Base-by-base conservation (phyloP, 2,113 vertebrate species). In the Oryctolagus cuniculus region DNA sequence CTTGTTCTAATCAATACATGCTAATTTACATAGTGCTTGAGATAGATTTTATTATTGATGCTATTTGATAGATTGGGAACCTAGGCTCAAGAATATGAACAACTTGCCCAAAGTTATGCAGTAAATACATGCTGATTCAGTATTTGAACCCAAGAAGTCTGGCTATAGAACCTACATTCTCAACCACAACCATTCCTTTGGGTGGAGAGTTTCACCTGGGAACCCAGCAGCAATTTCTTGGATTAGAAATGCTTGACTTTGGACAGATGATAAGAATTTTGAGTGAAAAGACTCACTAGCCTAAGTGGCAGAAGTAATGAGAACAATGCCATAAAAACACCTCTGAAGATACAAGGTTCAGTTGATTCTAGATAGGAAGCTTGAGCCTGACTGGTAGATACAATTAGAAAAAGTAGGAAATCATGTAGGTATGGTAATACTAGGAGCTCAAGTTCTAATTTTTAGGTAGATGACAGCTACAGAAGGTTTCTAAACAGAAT, bases 21-120 rank as follows among this genome's bases (percentile, higher is more conserved):
- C 21, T 51, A 36, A 75, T 25, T 90, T 21, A 80, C 24, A 15
- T 38, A 79, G 74, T 90, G 17, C 6, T 79, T 58, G 55, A 84
- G 15, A 83, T 63, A 69, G 9, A 19, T 72, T 63, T 95, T 38
- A 82, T 58, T 84, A 25, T 61, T 74, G 31, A 79, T 3, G 10
- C 21, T 16, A 94, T 49, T 89, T 86, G 91, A 78, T 0, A 89
- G 36, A 82, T 69, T n/a, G 19, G 63, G n/a, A 89, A 91, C 73
- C 49, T 16, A 83, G 69, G 55, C 25, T 61, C 3, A 67, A 34
- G 38, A n/a, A 58, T 70, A 55, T 51, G 51, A 75, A 91, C 27
- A 87, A 80, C 31, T 96, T 81, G 27, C 5, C 3, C 53, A 80
- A 67, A 6, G 29, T 63, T 66, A 67, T 63, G 17, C 2, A 92